Evolutionary conservation across 2,888 invertebrate genomes (phyloP).

Genomic region (Lochmaea capreae): DNA sequence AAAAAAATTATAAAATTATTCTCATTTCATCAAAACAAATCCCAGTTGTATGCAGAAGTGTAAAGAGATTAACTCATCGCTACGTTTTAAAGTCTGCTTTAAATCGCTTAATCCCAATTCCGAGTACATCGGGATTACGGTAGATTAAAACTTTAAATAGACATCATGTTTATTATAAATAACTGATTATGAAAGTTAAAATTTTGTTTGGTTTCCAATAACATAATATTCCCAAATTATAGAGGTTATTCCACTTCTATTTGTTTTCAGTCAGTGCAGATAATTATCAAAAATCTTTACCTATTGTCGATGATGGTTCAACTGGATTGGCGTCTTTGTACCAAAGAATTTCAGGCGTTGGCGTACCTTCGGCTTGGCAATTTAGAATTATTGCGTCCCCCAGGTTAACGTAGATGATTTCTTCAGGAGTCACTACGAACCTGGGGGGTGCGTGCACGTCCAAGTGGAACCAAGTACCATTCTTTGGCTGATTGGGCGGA

Average conservation of each 20-base stretch:
- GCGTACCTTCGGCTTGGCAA: conserved; percentile 96
- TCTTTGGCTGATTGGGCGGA: conserved; percentile 90
- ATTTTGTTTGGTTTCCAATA: no score
- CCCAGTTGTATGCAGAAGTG: not conserved
- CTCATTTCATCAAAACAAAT: not conserved
- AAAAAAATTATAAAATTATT: not conserved
- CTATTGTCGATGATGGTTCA: conserved; percentile 86
- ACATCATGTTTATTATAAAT: not conserved
- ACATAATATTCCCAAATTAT: not conserved
- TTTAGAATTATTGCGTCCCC: conserved; percentile 96
- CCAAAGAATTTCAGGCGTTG: conserved; percentile 96
- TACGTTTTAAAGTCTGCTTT: not conserved
- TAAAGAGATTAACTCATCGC: not conserved
- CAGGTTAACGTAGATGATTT: conserved; percentile 96
- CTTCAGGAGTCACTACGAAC: conserved; percentile 94
- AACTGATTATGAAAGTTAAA: not conserved
- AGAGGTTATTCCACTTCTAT: no score
- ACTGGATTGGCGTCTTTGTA: conserved; percentile 94
- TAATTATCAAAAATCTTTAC: conserved; percentile 48
- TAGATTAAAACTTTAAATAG: conserved; percentile 11
- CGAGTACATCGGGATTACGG: not conserved
- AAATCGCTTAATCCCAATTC: not conserved
- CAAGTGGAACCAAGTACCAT: conserved; percentile 98
- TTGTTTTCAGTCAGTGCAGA: no score
- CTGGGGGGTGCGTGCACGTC: conserved; percentile 97